Conservation (phyloP, 2,888 invertebrate species). For the Clepsis dumicolana region DNA sequence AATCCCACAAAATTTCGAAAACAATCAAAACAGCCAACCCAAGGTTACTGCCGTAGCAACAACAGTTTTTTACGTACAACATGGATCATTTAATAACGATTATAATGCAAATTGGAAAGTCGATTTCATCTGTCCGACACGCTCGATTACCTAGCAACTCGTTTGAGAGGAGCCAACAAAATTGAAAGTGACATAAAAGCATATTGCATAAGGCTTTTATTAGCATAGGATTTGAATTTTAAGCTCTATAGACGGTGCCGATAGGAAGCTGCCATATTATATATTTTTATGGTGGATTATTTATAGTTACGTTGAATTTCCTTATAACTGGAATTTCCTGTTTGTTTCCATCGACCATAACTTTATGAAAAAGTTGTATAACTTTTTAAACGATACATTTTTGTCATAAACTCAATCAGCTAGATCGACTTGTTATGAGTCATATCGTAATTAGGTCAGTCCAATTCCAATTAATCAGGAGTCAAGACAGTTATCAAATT, state of each 20-base stretch:
- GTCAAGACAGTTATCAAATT: too few relatives aligned
- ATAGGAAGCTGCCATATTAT: neutral
- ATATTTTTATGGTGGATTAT: neutral
- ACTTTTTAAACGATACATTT: neutral
- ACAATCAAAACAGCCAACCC: conserved; percentile 10
- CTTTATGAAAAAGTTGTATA: neutral
- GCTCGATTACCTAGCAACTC: conserved; percentile 47
- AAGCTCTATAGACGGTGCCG: neutral
- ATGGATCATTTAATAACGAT: conserved; percentile 44
- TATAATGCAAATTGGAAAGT: conserved; percentile 54
- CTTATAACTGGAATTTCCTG: neutral
- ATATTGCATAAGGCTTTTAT: conserved; percentile 38
- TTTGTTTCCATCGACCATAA: neutral
- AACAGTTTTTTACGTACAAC: conserved; percentile 31
- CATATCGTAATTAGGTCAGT: neutral
- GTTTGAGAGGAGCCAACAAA: conserved; percentile 39
- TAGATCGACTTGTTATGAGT: too few relatives aligned
- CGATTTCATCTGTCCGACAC: conserved; percentile 53
- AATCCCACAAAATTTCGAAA: neutral
- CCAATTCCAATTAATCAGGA: neutral
- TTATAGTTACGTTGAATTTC: neutral
- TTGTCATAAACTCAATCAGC: neutral
- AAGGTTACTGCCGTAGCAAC: conserved; percentile 39
- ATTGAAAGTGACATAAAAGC: conserved; percentile 43
- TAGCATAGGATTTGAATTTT: conserved; percentile 20